These are phyloP conservation scores for Phataginus tricuspis DNA, from an alignment of 2,797 vertebrate species.

Conservation along the genomic window DNA sequence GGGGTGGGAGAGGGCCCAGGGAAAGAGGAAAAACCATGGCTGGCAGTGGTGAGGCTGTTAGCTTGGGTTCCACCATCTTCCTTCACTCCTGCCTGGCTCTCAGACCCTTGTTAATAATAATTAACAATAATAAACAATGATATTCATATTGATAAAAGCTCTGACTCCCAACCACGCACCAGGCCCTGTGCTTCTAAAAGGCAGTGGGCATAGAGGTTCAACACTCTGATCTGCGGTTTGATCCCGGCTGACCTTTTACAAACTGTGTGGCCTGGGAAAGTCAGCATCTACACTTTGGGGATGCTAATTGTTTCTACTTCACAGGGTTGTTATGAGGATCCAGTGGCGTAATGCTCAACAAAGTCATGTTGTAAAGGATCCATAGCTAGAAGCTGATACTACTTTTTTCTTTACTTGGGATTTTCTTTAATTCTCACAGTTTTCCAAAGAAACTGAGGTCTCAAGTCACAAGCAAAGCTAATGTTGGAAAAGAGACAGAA, in stretches of 20 bases:
- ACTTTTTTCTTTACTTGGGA: neutral
- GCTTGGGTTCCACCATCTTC: neutral
- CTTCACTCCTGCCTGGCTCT: neutral
- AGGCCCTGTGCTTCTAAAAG: neutral
- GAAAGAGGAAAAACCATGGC: neutral
- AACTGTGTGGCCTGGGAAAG: neutral
- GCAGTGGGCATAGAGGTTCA: neutral
- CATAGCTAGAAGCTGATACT: neutral
- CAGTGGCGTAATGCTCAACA: neutral
- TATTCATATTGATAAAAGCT: neutral
- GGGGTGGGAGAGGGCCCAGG: neutral
- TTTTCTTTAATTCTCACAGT: neutral
- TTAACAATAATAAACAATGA: neutral
- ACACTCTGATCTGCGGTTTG: neutral
- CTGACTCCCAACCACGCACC: neutral
- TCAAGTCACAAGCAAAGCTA: neutral
- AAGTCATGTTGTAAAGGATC: neutral
- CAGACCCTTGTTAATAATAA: neutral
- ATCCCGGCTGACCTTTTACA: neutral
- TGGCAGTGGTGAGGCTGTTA: neutral
- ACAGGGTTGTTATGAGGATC: neutral
- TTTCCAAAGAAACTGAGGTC: constrained; percentile 3
- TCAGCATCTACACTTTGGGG: rapidly evolving
- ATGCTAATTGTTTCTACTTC: neutral
- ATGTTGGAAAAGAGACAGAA: neutral